A percentile compares a stretch with the other conserved stretches of the same genome.
These are phyloP conservation scores for Neodiprion virginianus DNA, from an alignment of 1,140 invertebrate species.

Conservation along the genomic window DNA sequence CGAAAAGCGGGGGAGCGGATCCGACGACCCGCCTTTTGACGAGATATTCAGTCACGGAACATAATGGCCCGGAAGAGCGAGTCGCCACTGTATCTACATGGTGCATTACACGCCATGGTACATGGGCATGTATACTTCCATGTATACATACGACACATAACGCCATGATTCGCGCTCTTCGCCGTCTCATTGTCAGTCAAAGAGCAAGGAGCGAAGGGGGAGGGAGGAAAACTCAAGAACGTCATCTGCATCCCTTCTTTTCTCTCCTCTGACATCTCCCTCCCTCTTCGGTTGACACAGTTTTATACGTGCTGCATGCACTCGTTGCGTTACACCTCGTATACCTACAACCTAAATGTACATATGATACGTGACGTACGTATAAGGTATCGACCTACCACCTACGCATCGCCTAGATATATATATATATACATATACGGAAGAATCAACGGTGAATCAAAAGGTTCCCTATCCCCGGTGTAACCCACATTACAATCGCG, in stretches of 20 bases:
- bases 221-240: not conserved
- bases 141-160: too few species aligned
- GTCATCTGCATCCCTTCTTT: not conserved
- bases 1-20: too few species aligned
- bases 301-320: not conserved
- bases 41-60: not conserved
- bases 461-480: slow-evolving; percentile 10
- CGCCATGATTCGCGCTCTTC: not conserved
- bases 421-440: slow-evolving; percentile 13
- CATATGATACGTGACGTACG: too few species aligned
- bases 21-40: not conserved
- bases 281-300: not conserved
- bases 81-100: not conserved
- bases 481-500: slow-evolving; percentile 17
- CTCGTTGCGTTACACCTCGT: not conserved
- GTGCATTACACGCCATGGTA: too few species aligned
- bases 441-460: not conserved
- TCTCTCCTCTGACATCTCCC: not conserved
- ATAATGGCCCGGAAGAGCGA: not conserved
- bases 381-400: slow-evolving; percentile 13
- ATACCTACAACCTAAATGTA: too few species aligned
- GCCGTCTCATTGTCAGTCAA: not conserved
- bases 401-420: slow-evolving; percentile 15
- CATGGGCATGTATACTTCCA: too few species aligned
- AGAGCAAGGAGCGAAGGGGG: not conserved